phyloP scores from a whole-genome alignment of 2,888 invertebrate species.

The Halictus ligatus region DNA sequence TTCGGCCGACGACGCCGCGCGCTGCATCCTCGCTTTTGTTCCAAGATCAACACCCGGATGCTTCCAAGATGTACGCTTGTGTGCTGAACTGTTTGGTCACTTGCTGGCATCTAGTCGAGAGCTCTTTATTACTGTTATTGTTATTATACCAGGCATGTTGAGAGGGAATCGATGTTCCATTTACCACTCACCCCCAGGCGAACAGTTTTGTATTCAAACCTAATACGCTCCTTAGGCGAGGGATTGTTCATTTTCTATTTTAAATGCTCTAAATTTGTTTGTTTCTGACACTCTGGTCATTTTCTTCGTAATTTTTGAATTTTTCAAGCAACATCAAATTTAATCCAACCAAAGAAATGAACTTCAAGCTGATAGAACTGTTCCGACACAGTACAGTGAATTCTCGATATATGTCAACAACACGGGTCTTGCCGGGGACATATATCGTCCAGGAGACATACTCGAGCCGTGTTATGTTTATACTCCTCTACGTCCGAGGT shows the following conservation, averaged over 20 bases:
- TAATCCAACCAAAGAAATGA: background rate
- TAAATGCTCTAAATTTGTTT: background rate
- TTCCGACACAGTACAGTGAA: too few relatives aligned
- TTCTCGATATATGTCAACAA: too few relatives aligned
- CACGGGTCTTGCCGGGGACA: too few relatives aligned
- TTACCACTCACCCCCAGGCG: background rate
- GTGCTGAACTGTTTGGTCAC: background rate
- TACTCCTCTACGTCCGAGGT: too few relatives aligned
- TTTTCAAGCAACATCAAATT: background rate
- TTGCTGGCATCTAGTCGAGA: background rate
- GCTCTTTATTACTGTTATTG: background rate
- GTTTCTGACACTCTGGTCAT: background rate
- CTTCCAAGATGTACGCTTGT: background rate
- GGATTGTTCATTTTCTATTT: background rate
- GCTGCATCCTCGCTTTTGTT: constrained; percentile 4
- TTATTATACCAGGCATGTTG: background rate
- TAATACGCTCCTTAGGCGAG: background rate
- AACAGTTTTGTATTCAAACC: background rate
- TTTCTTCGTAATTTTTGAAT: background rate
- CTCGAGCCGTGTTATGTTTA: too few relatives aligned
- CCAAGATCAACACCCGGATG: constrained; percentile 5
- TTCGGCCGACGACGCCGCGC: background rate
- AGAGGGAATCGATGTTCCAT: background rate
- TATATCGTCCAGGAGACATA: too few relatives aligned
- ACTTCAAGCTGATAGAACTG: too few relatives aligned